Evolutionary conservation across 92 coral and sea anemone genomes (phyloP).

Genomic region (Phenganax stokvisi): DNA sequence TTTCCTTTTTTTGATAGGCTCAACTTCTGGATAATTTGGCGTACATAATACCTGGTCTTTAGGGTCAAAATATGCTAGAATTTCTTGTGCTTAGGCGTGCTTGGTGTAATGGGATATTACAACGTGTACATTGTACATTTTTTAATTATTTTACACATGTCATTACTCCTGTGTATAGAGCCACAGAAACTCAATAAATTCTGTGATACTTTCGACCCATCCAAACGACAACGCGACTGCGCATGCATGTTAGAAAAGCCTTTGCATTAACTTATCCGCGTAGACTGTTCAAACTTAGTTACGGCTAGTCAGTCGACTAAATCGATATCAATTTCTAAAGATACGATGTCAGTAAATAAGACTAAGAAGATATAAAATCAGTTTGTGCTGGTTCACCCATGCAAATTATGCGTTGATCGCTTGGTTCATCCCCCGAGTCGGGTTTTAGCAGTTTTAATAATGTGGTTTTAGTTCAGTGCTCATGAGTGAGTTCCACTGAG

Average conservation of each 20-base stretch:
- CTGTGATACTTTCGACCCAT: too few relatives aligned
- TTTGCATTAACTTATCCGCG: background rate
- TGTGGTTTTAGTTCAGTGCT: too few relatives aligned
- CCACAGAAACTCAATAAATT: background rate
- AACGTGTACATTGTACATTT: background rate
- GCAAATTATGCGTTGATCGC: too few relatives aligned
- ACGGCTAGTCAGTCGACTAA: background rate
- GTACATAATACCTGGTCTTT: conserved; percentile 93
- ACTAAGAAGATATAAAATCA: too few relatives aligned
- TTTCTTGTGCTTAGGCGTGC: background rate
- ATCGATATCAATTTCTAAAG: too few relatives aligned
- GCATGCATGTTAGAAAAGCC: background rate
- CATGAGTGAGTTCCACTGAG: too few relatives aligned
- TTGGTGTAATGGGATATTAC: background rate
- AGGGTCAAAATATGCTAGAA: conserved; percentile 1
- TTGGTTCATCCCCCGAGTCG: too few relatives aligned
- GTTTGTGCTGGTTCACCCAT: too few relatives aligned
- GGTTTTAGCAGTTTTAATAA: too few relatives aligned
- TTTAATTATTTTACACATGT: background rate
- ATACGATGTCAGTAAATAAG: too few relatives aligned
- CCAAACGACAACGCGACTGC: too few relatives aligned
- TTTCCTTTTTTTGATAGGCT: conserved; percentile 41
- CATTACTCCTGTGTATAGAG: background rate
- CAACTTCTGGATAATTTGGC: conserved; percentile 82
- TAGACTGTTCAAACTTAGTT: background rate